These are phyloP conservation scores for Sericinus montela DNA, from an alignment of 2,888 invertebrate species.

Conservation along the genomic window DNA sequence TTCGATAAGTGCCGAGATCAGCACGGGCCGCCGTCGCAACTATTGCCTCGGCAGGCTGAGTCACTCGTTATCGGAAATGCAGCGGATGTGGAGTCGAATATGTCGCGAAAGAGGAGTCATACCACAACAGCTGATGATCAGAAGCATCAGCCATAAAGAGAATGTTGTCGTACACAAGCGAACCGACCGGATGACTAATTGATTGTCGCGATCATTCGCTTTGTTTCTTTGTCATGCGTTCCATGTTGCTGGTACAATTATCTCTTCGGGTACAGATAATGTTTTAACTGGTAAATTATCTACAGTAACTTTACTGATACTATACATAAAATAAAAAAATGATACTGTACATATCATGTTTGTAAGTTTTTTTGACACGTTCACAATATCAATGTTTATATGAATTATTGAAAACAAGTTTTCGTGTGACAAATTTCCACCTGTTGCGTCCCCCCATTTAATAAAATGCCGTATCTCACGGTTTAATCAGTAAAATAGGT, in stretches of 20 bases:
- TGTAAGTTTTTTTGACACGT: no score
- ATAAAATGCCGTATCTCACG: no score
- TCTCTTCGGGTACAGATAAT: slow-evolving; percentile 10
- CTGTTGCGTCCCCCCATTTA: no score
- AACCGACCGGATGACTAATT: slow-evolving; percentile 61
- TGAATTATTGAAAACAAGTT: no score
- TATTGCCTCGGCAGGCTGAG: slow-evolving; percentile 40
- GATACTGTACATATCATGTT: no score
- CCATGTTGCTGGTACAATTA: slow-evolving; percentile 12
- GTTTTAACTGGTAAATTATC: slow-evolving; percentile 14
- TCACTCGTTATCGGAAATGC: slow-evolving; percentile 70
- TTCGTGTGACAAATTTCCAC: no score
- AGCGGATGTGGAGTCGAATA: slow-evolving; percentile 61
- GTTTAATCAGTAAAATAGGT: no score
- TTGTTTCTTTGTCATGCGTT: slow-evolving; percentile 64
- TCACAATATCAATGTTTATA: no score
- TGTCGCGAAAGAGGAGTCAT: slow-evolving; percentile 39
- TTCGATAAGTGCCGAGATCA: slow-evolving; percentile 31
- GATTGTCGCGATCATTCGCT: slow-evolving; percentile 51
- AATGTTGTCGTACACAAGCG: slow-evolving; percentile 49
- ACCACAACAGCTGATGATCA: slow-evolving; percentile 56
- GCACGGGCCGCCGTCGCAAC: slow-evolving; percentile 23
- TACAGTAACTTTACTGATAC: neutral
- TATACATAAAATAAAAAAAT: no score
- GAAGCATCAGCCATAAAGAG: slow-evolving; percentile 59